These are phyloP conservation scores for Pseudanteris insignis DNA, from an alignment of 2,888 invertebrate species.

Conservation along the genomic window DNA sequence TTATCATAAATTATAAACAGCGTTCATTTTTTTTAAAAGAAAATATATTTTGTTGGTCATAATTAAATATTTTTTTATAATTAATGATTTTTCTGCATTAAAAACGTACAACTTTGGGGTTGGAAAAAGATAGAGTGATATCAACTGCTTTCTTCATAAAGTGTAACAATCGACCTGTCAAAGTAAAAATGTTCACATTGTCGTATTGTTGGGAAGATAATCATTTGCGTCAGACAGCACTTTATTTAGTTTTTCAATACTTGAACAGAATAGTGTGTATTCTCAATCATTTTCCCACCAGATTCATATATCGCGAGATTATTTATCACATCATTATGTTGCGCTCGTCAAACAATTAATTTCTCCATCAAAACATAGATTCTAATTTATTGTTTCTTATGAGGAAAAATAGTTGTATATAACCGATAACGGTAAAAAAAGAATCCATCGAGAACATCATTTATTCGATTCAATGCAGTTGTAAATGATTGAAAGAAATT, in stretches of 20 bases:
- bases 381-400: too few relatives aligned
- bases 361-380: background rate
- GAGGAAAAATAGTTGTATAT: too few relatives aligned
- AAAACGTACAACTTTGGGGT: too few relatives aligned
- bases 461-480: too few relatives aligned
- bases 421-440: too few relatives aligned
- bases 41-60: too few relatives aligned
- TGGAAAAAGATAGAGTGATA: background rate
- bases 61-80: too few relatives aligned
- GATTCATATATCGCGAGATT: slow-evolving; percentile 6
- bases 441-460: too few relatives aligned
- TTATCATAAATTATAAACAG: too few relatives aligned
- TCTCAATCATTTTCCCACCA: slow-evolving; percentile 34
- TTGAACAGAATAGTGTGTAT: slow-evolving; percentile 13
- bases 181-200: slow-evolving; percentile 6
- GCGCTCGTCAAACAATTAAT: background rate
- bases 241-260: slow-evolving; percentile 22
- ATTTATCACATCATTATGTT: slow-evolving; percentile 7
- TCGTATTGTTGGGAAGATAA: background rate
- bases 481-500: too few relatives aligned
- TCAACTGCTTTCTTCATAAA: background rate
- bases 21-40: too few relatives aligned
- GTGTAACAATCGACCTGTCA: background rate
- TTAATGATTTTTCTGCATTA: too few relatives aligned
- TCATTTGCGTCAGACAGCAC: slow-evolving; percentile 31